Percentiles rank a stretch among this genome's conserved stretches.
phyloP scores from a whole-genome alignment of 2,888 invertebrate genomes.

The Lepidocyrtinus sp. region DNA sequence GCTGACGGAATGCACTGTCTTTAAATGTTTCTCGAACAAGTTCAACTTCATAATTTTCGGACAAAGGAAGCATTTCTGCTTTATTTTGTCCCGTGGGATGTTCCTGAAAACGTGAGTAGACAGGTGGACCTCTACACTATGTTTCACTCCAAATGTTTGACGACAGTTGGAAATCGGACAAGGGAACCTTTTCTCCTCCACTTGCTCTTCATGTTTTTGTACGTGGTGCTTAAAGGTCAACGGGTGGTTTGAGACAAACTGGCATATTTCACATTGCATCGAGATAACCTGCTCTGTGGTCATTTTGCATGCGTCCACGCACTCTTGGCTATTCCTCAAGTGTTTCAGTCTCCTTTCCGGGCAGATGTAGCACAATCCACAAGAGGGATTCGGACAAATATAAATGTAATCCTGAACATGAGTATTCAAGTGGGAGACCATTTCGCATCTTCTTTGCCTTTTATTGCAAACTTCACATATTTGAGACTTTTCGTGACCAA shows the following conservation, averaged over 20 bases:
- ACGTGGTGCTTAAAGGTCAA: background rate
- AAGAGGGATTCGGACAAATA: background rate
- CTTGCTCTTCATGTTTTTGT: background rate
- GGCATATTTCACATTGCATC: background rate
- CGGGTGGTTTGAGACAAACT: background rate
- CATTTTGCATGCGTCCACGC: background rate
- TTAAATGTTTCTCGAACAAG: background rate
- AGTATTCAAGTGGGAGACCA: background rate
- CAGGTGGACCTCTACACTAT: slow-evolving; percentile 7
- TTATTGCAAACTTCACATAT: background rate
- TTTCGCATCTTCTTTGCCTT: background rate
- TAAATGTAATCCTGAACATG: background rate
- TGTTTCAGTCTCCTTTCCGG: background rate
- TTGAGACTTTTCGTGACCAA: background rate
- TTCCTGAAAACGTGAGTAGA: background rate
- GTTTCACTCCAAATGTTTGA: background rate
- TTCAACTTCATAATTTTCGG: background rate
- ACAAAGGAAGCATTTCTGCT: background rate
- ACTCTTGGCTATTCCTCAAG: background rate
- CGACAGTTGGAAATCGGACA: background rate
- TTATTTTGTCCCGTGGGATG: background rate
- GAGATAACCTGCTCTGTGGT: background rate
- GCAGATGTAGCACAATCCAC: background rate
- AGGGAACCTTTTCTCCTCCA: background rate
- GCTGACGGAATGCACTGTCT: background rate